A percentile compares a stretch with the other conserved stretches of the same genome.
Conservation (phyloP, 1,140 invertebrate genomes). For the Drosophila grimshawi region DNA sequence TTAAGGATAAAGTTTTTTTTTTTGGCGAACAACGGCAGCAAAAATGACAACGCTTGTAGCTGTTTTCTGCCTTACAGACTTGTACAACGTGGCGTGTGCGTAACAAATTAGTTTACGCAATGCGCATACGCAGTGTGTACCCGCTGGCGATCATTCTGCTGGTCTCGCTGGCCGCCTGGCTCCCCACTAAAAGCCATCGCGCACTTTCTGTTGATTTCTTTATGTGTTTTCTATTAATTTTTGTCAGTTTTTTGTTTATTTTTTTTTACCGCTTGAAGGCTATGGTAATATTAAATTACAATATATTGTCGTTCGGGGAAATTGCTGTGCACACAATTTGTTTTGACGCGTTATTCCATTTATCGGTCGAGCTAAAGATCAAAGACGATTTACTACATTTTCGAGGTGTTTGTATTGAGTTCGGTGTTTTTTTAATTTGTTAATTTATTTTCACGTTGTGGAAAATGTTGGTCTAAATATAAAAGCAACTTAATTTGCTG, state of each 20-base stretch:
- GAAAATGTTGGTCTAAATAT: conserved; percentile 52
- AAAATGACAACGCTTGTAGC: conserved; percentile 13
- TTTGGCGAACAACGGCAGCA: conserved; percentile 15
- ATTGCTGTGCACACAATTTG: conserved; percentile 58
- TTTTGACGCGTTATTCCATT: conserved; percentile 70
- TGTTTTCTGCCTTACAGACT: not conserved
- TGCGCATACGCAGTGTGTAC: conserved; percentile 69
- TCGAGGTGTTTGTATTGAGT: conserved; percentile 38
- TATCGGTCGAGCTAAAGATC: conserved; percentile 53
- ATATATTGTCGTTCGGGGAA: conserved; percentile 55
- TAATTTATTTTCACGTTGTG: conserved; percentile 63
- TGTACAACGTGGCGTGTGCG: conserved; percentile 37
- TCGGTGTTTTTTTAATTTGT: conserved; percentile 68
- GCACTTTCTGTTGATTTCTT: conserved; percentile 58
- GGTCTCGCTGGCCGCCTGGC: not conserved
- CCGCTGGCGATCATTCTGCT: conserved; percentile 26
- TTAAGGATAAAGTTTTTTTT: conserved; percentile 45
- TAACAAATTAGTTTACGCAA: conserved; percentile 45
- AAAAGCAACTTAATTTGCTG: conserved; percentile 80
- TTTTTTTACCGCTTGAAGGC: conserved; percentile 10
- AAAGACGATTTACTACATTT: conserved; percentile 59
- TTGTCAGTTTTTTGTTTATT: conserved; percentile 50
- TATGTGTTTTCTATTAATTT: conserved; percentile 80
- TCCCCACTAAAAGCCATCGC: not conserved
- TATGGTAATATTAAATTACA: conserved; percentile 68